Evolutionary conservation across 2,888 invertebrate genomes (phyloP).

Genomic region (Polietes domitor): DNA sequence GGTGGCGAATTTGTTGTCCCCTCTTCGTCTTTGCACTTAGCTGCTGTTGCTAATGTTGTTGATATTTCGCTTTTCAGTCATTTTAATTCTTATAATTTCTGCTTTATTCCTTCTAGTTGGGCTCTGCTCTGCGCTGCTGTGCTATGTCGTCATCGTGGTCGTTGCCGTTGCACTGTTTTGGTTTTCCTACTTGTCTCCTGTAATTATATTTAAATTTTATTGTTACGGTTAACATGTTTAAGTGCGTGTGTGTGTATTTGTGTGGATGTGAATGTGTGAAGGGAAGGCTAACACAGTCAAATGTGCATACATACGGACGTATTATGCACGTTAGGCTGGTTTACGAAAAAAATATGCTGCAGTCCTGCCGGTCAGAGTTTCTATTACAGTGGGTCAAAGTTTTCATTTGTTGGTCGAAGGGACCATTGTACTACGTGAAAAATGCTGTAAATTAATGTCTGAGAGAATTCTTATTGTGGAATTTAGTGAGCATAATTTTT

Average conservation of each 20-base stretch:
- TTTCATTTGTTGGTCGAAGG: no score
- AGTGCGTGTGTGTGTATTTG: constrained; percentile 12
- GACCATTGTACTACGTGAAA: no score
- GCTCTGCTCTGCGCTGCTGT: constrained; percentile 5
- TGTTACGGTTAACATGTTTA: constrained; percentile 62
- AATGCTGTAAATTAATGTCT: no score
- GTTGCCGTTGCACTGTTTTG: constrained; percentile 45
- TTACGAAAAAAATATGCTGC: no score
- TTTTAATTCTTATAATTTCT: constrained; percentile 65
- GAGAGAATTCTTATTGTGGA: no score
- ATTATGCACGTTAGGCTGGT: no score
- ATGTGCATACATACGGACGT: no score
- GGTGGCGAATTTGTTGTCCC: constrained; percentile 30
- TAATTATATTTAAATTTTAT: constrained; percentile 72
- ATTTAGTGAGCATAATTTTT: no score
- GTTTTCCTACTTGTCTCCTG: constrained; percentile 62
- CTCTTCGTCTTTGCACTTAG: constrained; percentile 42
- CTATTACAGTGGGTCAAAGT: no score
- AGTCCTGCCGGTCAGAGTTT: no score
- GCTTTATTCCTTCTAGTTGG: constrained; percentile 52
- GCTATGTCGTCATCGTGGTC: constrained; percentile 34
- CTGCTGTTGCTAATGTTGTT: constrained; percentile 58
- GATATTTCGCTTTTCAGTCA: constrained; percentile 66
- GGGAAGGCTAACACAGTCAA: not conserved
- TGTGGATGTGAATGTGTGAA: constrained; percentile 24